Evolutionary conservation across 2,113 vertebrate species (phyloP).

Genomic region (Tragelaphus strepsiceros): DNA sequence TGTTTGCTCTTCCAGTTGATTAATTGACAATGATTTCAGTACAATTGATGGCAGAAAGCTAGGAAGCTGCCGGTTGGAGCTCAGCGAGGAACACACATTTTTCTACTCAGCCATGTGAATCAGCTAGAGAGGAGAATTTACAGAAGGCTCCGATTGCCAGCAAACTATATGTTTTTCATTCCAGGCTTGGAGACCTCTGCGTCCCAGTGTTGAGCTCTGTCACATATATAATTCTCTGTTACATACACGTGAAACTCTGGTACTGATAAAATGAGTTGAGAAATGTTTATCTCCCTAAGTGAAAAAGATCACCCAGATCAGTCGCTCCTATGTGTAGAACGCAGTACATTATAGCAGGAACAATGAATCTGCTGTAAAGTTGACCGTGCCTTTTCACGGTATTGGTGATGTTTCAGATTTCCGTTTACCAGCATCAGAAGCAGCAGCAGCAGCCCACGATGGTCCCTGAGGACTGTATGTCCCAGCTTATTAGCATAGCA

Average conservation of each 20-base stretch:
- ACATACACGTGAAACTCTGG: neutral
- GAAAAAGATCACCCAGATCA: conserved; percentile 2
- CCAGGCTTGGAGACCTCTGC: conserved; percentile 15
- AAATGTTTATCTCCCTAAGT: neutral
- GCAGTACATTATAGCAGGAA: neutral
- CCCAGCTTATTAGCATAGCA: neutral
- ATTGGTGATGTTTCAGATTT: neutral
- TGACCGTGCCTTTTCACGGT: neutral
- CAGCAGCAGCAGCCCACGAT: neutral
- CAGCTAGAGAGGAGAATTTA: conserved; percentile 62
- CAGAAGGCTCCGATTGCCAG: conserved; percentile 61
- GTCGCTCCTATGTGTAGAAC: neutral
- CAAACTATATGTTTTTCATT: conserved; percentile 47
- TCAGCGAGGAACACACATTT: conserved; percentile 51
- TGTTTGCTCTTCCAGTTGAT: conserved; percentile 67
- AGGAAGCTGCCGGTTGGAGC: conserved; percentile 40
- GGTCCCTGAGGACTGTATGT: neutral
- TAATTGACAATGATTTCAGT: conserved; percentile 58
- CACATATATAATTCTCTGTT: conserved; percentile 28
- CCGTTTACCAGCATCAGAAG: neutral
- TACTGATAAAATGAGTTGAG: conserved; percentile 39
- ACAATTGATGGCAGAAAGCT: conserved; percentile 47
- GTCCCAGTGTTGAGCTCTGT: neutral
- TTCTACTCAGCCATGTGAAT: conserved; percentile 26
- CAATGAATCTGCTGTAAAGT: neutral